A percentile compares a stretch with the other conserved stretches of the same genome.
Conservation (phyloP, 2,888 invertebrate species). For the Limnephilus marmoratus region DNA sequence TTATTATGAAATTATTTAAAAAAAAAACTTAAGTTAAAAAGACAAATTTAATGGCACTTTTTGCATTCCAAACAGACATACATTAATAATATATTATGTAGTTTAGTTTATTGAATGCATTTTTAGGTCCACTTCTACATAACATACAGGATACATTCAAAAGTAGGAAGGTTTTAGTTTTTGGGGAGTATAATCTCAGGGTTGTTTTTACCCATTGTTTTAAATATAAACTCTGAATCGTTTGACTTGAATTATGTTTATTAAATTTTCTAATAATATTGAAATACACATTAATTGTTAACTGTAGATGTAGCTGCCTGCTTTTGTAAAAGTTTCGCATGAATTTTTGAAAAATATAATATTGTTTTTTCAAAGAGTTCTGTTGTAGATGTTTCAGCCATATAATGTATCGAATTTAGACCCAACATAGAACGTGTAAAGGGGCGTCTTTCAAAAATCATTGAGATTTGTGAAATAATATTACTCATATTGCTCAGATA, state of each 20-base stretch:
- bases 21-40: background rate
- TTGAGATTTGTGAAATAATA: constrained; percentile 2
- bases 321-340: constrained; percentile 40
- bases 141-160: background rate
- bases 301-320: constrained; percentile 40
- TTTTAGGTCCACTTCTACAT: background rate
- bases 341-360: background rate
- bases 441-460: background rate
- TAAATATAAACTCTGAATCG: background rate
- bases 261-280: background rate
- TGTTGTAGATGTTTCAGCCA: constrained; percentile 10
- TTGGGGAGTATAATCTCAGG: background rate
- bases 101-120: constrained; percentile 5
- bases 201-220: background rate
- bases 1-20: constrained; percentile 2
- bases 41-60: background rate
- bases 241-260: constrained; percentile 15
- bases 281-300: constrained; percentile 3
- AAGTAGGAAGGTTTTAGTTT: background rate
- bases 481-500: background rate
- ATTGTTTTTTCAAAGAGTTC: background rate
- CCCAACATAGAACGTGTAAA: background rate
- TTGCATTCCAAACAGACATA: background rate
- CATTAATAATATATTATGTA: background rate
- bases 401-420: background rate